phyloP scores from a whole-genome alignment of 2,888 invertebrate species.

The Tuberolachnus salignus region DNA sequence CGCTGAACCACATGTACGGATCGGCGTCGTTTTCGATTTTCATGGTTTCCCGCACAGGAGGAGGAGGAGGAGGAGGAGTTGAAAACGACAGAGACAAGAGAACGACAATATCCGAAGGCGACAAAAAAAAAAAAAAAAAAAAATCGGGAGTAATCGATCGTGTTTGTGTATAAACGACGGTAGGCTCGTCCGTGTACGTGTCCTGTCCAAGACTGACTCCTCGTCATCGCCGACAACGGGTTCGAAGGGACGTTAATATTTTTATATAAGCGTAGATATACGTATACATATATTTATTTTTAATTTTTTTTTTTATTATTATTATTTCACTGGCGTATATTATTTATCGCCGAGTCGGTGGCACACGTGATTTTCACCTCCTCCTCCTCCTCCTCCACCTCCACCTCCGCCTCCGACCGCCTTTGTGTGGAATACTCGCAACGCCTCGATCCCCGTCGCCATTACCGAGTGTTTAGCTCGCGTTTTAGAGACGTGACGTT shows the following conservation, averaged over 20 bases:
- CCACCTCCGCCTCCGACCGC: not conserved
- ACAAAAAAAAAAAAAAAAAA: too few species aligned
- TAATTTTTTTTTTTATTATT: not conserved
- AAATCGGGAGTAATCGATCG: not conserved
- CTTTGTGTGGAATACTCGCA: not conserved
- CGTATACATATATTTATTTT: not conserved
- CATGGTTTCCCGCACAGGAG: not conserved
- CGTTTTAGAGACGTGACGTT: constrained; percentile 49
- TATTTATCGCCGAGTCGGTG: constrained; percentile 45
- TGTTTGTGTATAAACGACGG: too few species aligned
- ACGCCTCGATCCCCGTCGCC: constrained; percentile 40
- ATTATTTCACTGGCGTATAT: constrained; percentile 8
- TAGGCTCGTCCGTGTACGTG: constrained; percentile 13
- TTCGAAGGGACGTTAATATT: constrained; percentile 34
- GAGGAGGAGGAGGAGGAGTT: too few species aligned
- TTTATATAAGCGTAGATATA: not conserved
- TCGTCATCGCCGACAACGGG: not conserved
- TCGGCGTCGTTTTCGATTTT: constrained; percentile 48
- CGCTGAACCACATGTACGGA: constrained; percentile 35
- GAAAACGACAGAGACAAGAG: too few species aligned
- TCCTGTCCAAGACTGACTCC: constrained; percentile 35
- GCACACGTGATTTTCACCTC: constrained; percentile 56
- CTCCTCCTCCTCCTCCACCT: constrained; percentile 20
- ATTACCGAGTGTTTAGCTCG: constrained; percentile 55
- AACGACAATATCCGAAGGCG: too few species aligned